phyloP scores from a whole-genome alignment of 2,888 invertebrate genomes.

The Eupithecia insigniata region DNA sequence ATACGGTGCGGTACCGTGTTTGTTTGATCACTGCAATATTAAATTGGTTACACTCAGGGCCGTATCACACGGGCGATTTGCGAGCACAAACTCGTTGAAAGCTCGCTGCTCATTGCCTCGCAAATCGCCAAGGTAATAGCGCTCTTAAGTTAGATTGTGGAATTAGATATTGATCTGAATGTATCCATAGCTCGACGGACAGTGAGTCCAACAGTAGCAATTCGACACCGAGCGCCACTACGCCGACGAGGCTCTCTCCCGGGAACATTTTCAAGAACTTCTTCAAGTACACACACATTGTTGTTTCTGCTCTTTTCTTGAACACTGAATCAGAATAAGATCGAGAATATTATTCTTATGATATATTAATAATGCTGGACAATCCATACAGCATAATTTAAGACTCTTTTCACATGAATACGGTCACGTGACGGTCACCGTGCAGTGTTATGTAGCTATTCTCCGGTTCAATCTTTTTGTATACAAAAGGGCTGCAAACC shows the following conservation, averaged over 20 bases:
- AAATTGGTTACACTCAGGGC: neutral
- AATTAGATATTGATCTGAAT: conserved; percentile 9
- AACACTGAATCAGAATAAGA: neutral
- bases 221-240: conserved; percentile 73
- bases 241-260: conserved; percentile 91
- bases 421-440: too few relatives aligned
- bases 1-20: neutral
- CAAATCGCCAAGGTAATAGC: too few relatives aligned
- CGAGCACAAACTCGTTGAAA: too few relatives aligned
- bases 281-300: conserved; percentile 90
- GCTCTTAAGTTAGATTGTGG: neutral
- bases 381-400: too few relatives aligned
- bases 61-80: too few relatives aligned
- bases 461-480: too few relatives aligned
- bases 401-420: too few relatives aligned
- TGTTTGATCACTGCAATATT: neutral
- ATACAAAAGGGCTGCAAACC: too few relatives aligned
- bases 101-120: too few relatives aligned
- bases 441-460: too few relatives aligned
- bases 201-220: conserved; percentile 78
- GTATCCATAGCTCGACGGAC: conserved; percentile 67
- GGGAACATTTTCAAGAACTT: conserved; percentile 97
- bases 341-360: too few relatives aligned
- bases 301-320: neutral
- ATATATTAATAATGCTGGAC: too few relatives aligned